phyloP scores from a whole-genome alignment of 2,888 invertebrate species.

The Chalcis sispes region DNA sequence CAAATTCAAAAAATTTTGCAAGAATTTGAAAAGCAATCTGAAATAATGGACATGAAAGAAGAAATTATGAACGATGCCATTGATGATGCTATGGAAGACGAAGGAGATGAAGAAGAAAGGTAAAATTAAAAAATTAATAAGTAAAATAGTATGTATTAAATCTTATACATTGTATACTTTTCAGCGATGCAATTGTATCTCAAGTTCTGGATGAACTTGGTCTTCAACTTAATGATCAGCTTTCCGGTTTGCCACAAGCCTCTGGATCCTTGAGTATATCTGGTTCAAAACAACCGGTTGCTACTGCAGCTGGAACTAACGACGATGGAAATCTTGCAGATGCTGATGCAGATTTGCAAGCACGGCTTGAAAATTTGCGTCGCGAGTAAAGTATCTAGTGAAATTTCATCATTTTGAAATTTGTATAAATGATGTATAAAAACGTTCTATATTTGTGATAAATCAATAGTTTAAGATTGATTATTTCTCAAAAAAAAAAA shows the following conservation, averaged over 20 bases:
- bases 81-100: constrained; percentile 99
- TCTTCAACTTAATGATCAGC: constrained; percentile 93
- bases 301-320: constrained; percentile 77
- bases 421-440: constrained; percentile 62
- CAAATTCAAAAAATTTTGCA: constrained; percentile 98
- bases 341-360: constrained; percentile 98
- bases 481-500: constrained; percentile 36
- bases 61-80: constrained; percentile 99
- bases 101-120: constrained; percentile 98
- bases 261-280: constrained; percentile 79
- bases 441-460: constrained; percentile 57
- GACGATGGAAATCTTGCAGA: constrained; percentile 80
- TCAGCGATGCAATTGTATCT: constrained; percentile 93
- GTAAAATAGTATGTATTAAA: no score
- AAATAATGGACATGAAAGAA: constrained; percentile 99
- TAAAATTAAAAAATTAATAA: constrained; percentile 68
- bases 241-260: constrained; percentile 90
- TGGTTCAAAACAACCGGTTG: constrained; percentile 81
- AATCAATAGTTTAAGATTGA: constrained; percentile 52
- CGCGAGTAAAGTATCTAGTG: constrained; percentile 81
- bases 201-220: constrained; percentile 99
- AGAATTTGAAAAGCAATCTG: constrained; percentile 99
- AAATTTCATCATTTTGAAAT: constrained; percentile 26
- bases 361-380: constrained; percentile 94
- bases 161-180: constrained; percentile 60